Evolutionary conservation across 2,888 invertebrate genomes (phyloP), one percentile per base, ranked within the genome.

Genomic region (Agrotis puta): DNA sequence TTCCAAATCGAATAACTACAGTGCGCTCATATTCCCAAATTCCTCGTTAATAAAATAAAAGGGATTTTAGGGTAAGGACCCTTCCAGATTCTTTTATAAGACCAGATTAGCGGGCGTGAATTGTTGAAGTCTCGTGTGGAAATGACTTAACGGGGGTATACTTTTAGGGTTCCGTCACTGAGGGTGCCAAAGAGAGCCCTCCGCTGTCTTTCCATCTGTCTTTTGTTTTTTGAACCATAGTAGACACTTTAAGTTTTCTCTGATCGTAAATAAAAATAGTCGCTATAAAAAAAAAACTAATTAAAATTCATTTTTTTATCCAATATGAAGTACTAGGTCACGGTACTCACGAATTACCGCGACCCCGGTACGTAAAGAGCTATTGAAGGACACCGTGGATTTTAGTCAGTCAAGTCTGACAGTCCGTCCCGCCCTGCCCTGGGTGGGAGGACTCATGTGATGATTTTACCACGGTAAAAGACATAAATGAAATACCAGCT

Each of bases 1-100:
- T 78, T 83, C 74, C 72, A 77, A 84, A 86, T 84, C 83, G 74
- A 89, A 87, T 89, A 88, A 88, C 83, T 86, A 82, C 83, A 82
- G 76, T 81, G 76, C 83, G 61, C 71, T 43, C 61, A 84, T 62
- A 77, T 69, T 69, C 75, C 74, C 70, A 56, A 57, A 51, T 58
- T 80, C 70, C 86, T 86, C 87, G 88, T 90, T 92, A 92, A 91
- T 92, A 91, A 91, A 91, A 91, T 91, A 91, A 90, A 89, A 88
- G 86, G 85, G 87, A 89, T 89, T 91, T 88, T 81, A 83, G 89
- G 87, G 87, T 86, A 88, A 84, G 83, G 86, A 78, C 88, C 88
- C 88, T 82, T 68, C 79, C 74, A 85, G 81, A 86, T 86, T 85
- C 85, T 84, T 87, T 87, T 85, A 84, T 87, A 84, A 85, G 87